A percentile compares a stretch with the other conserved stretches of the same genome.
Evolutionary conservation across 2,113 vertebrate species (phyloP).

Genomic region (Tupaia chinensis): DNA sequence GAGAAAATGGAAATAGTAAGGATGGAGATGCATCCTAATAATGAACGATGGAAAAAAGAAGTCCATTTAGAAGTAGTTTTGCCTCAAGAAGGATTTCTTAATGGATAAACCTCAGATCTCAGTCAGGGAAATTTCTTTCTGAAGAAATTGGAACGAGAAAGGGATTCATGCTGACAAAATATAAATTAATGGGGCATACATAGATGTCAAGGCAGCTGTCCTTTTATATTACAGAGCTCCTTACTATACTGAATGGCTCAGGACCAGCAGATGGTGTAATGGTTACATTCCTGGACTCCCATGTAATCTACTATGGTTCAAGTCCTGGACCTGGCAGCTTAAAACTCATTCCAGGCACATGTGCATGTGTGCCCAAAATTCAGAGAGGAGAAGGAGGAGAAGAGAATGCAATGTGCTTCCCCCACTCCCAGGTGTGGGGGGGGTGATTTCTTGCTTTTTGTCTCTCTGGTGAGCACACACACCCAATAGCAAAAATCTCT

Average conservation of each 20-base stretch:
- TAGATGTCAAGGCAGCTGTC: background rate
- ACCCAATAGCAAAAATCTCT: no score
- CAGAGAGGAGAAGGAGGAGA: no score
- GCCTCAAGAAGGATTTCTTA: background rate
- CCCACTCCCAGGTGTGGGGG: no score
- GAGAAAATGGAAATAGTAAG: background rate
- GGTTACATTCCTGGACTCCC: no score
- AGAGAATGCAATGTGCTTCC: no score
- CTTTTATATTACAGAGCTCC: background rate
- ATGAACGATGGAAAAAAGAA: background rate
- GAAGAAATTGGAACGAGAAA: background rate
- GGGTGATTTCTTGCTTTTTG: no score
- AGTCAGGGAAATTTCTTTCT: background rate
- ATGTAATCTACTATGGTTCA: no score
- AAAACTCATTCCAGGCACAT: no score
- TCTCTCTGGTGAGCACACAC: no score
- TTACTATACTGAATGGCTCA: background rate
- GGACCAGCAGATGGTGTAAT: no score
- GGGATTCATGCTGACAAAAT: background rate
- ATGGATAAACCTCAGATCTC: background rate
- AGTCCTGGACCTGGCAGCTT: no score
- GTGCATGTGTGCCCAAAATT: no score
- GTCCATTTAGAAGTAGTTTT: background rate
- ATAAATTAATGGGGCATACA: background rate
- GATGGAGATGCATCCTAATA: background rate